Evolutionary conservation across 2,113 vertebrate genomes (phyloP), one percentile per base, ranked within the genome.

Genomic region (Mesocricetus auratus): DNA sequence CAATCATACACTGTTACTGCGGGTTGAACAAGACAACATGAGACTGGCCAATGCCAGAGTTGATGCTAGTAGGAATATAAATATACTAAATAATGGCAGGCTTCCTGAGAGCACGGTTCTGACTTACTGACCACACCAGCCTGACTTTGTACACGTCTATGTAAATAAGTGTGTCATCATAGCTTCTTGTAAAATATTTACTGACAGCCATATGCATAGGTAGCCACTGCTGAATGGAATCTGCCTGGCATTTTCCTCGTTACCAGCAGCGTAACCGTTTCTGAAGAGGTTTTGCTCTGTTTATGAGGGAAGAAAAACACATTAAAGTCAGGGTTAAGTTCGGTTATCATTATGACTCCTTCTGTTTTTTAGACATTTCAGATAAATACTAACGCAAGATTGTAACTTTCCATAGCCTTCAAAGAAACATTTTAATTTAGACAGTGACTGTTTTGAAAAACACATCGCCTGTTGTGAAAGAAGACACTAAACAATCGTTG

Each of bases 101-200:
- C 33, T 60, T 29, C n/a, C n/a, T 93, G 68, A 64, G 42, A 42
- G n/a, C 79, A 24, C 33, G 77, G 4, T 83, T 33, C 73, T 93
- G n/a, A 87, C 15, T 79, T 79, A 73, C n/a, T 78, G 26, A 22
- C 85, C 73, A 11, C 17, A 39, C 50, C 31, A 29, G 31, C 47
- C 90, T 91, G 39, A 86, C 45, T 90, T 83, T 93, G 78, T 91
- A 15, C 91, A 60, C 50, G 62, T 87, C 91, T 87, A 45, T 60
- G 39, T 58, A 56, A 92, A 66, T 75, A 62, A 73, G 24, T 83
- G 39, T 1, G 1, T 60, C 62, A 89, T 47, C 45, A 78, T 22
- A 82, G 42, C 45, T 47, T 19, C 29, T 94, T 93, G 53, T 83
- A 53, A 85, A 85, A 1, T n/a, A 5, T 36, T 22, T 2, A 0